A percentile compares a stretch with the other conserved stretches of the same genome.
These are phyloP conservation scores for Limnothrissa miodon DNA, from an alignment of 2,113 vertebrate species.

Conservation along the genomic window DNA sequence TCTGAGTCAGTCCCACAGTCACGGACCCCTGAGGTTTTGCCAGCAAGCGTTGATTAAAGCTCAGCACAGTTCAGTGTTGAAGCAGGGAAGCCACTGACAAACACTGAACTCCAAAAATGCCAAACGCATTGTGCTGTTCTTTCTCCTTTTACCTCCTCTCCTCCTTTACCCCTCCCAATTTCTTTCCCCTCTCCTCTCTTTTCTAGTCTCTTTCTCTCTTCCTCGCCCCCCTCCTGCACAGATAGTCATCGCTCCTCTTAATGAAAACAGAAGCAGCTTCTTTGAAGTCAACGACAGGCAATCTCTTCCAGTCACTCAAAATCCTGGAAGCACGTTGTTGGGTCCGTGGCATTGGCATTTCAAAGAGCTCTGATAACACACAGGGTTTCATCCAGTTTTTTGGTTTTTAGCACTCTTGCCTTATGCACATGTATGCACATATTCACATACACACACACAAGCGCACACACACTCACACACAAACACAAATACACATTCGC, in stretches of 20 bases:
- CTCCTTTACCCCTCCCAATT: background rate
- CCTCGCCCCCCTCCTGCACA: constrained; percentile 27
- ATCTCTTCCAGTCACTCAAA: constrained; percentile 31
- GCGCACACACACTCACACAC: background rate
- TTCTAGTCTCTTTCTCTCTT: background rate
- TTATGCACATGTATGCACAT: background rate
- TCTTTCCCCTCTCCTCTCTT: background rate
- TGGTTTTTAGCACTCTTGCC: background rate
- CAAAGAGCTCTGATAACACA: background rate
- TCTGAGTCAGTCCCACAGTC: background rate
- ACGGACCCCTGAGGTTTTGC: background rate
- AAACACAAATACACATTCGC: background rate
- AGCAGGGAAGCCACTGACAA: background rate
- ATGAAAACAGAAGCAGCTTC: constrained; percentile 48
- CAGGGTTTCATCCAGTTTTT: background rate
- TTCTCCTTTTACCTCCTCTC: background rate
- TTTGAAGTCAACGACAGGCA: constrained; percentile 53
- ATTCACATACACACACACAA: background rate
- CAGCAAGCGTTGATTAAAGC: background rate
- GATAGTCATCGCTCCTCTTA: constrained; percentile 53
- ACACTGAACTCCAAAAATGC: background rate
- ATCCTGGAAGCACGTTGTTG: constrained; percentile 39
- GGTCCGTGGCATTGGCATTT: background rate
- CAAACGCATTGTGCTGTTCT: background rate
- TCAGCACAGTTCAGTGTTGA: background rate